Conservation (phyloP, 2,888 invertebrate species). For the Cephus rjabovi region DNA sequence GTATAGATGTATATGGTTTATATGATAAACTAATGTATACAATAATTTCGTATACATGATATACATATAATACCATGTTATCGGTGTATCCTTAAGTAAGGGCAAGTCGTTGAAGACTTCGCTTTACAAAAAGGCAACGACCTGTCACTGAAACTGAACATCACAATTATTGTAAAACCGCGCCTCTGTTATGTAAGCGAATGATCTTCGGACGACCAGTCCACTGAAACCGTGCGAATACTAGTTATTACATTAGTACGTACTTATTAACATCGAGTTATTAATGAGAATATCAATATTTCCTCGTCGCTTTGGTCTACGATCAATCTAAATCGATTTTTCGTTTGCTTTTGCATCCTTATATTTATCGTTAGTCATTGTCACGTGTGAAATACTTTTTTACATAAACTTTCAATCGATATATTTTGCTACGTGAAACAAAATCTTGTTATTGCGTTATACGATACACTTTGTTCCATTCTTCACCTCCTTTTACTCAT, state of each 20-base stretch:
- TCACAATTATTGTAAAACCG: not conserved
- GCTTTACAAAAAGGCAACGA: slow-evolving; percentile 6
- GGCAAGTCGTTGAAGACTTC: not conserved
- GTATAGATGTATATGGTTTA: not conserved
- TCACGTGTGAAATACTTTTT: not conserved
- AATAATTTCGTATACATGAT: not conserved
- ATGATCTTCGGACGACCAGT: not conserved
- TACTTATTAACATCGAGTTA: not conserved
- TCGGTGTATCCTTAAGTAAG: not conserved
- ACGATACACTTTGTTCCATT: not conserved
- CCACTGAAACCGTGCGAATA: not conserved
- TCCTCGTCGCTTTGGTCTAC: not conserved
- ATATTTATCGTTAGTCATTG: not conserved
- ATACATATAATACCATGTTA: not conserved
- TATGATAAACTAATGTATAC: not conserved
- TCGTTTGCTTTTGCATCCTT: not conserved
- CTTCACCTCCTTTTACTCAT: not conserved
- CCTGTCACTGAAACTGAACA: slow-evolving; percentile 1
- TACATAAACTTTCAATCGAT: not conserved
- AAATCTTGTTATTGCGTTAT: not conserved
- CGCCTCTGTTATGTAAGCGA: not conserved
- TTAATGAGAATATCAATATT: not conserved
- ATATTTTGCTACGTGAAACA: not conserved
- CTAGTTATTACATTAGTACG: not conserved
- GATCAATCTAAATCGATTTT: not conserved